These are phyloP conservation scores for Eulemur coronatus DNA, from an alignment of 2,797 vertebrate genomes.

Conservation along the genomic window DNA sequence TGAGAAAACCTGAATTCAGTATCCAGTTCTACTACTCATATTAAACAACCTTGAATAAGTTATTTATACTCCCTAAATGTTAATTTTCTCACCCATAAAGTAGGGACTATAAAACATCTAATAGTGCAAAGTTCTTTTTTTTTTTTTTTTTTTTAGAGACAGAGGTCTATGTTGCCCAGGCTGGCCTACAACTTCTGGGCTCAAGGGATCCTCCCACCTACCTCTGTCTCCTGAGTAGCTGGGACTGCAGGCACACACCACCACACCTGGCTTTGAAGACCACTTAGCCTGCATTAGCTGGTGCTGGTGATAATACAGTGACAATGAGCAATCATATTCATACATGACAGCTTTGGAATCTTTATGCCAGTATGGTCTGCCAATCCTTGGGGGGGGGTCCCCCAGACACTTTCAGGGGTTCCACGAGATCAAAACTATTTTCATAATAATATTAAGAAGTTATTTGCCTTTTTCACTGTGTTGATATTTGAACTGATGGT, in stretches of 20 bases:
- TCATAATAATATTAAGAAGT: background rate
- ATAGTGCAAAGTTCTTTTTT: background rate
- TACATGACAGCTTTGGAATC: background rate
- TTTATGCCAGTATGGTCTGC: background rate
- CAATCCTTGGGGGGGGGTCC: background rate
- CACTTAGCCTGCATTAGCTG: background rate
- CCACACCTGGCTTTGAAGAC: background rate
- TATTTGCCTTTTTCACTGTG: background rate
- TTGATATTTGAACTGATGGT: background rate
- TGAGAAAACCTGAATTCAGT: slow-evolving; percentile 12
- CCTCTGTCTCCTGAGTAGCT: background rate
- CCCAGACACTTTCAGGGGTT: background rate
- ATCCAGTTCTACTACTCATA: background rate
- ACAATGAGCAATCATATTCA: background rate
- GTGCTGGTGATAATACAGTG: background rate
- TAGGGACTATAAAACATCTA: background rate
- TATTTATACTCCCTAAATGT: background rate
- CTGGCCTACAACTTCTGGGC: background rate
- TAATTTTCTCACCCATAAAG: background rate
- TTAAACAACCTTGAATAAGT: background rate
- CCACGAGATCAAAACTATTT: background rate
- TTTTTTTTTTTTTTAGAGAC: background rate
- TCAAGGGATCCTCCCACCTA: background rate
- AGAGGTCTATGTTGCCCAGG: background rate
- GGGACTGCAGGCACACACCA: background rate